Evolutionary conservation across 2,113 vertebrate genomes (phyloP).

Genomic region (Notechis scutatus): DNA sequence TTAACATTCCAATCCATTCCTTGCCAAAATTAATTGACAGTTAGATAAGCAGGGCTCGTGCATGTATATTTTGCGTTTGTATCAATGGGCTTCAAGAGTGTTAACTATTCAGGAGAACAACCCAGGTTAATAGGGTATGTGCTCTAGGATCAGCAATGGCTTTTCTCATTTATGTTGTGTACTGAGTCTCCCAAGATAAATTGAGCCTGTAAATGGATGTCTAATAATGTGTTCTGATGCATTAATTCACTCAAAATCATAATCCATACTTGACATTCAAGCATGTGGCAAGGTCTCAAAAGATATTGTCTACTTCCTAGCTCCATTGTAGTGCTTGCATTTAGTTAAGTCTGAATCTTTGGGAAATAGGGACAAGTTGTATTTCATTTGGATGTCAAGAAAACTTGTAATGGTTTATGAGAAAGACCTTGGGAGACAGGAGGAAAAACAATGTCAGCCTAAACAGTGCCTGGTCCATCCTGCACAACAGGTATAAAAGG

Average conservation of each 20-base stretch:
- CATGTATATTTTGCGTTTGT: constrained; percentile 61
- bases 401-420: not conserved
- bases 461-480: not conserved
- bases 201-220: constrained; percentile 41
- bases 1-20: constrained; percentile 69
- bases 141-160: constrained; percentile 34
- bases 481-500: too few relatives aligned
- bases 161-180: constrained; percentile 10
- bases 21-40: constrained; percentile 72
- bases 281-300: constrained; percentile 3
- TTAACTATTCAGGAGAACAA: constrained; percentile 35
- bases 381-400: not conserved
- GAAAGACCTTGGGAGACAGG: not conserved
- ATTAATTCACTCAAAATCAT: constrained; percentile 37
- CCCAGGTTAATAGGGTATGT: constrained; percentile 32
- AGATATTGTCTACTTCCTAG: not conserved
- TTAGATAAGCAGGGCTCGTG: constrained; percentile 63
- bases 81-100: constrained; percentile 38
- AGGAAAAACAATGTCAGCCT: not conserved
- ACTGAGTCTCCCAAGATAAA: constrained; percentile 44
- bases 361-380: not conserved
- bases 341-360: not conserved
- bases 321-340: not conserved
- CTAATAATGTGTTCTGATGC: constrained; percentile 45
- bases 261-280: constrained; percentile 7